phyloP scores from a whole-genome alignment of 1,140 invertebrate genomes.

The Anadara kagoshimensis region DNA sequence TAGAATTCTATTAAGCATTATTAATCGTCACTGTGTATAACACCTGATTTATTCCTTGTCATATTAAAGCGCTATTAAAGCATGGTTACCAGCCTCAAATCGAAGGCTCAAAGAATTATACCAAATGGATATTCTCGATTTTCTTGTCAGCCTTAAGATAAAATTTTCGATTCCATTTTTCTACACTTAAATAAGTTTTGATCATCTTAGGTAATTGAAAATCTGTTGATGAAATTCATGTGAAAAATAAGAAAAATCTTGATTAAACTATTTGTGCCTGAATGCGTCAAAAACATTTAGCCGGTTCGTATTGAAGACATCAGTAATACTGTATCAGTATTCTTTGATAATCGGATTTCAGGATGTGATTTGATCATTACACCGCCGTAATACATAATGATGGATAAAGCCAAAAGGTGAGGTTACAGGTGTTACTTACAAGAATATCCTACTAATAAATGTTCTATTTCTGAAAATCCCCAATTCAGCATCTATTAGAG shows the following conservation, averaged over 20 bases:
- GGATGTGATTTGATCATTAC: slow-evolving; percentile 26
- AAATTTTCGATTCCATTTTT: slow-evolving; percentile 26
- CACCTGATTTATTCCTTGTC: slow-evolving; percentile 34
- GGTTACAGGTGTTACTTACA: slow-evolving; percentile 26
- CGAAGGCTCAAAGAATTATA: slow-evolving; percentile 32
- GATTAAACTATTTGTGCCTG: slow-evolving; percentile 31
- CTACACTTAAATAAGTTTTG: slow-evolving; percentile 13
- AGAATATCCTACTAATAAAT: slow-evolving; percentile 28
- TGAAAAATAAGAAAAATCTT: slow-evolving; percentile 36
- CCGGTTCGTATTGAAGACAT: slow-evolving; percentile 12
- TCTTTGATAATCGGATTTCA: slow-evolving; percentile 15
- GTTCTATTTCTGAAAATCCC: slow-evolving; percentile 32
- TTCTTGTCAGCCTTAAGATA: slow-evolving; percentile 24
- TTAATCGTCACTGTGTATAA: slow-evolving; percentile 26
- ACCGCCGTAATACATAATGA: slow-evolving; percentile 19
- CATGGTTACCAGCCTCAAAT: slow-evolving; percentile 19
- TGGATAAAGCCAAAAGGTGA: slow-evolving; percentile 24
- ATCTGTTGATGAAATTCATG: slow-evolving; percentile 8
- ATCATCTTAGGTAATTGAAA: slow-evolving; percentile 21
- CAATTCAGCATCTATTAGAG: slow-evolving; percentile 36
- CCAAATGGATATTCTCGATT: slow-evolving; percentile 21
- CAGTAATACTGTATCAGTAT: slow-evolving; percentile 22
- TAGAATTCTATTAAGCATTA: slow-evolving; percentile 29
- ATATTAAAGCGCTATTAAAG: slow-evolving; percentile 25
- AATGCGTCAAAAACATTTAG: slow-evolving; percentile 24